These are phyloP conservation scores for Bagarius yarrelli DNA, from an alignment of 2,113 vertebrate species.

Conservation along the genomic window DNA sequence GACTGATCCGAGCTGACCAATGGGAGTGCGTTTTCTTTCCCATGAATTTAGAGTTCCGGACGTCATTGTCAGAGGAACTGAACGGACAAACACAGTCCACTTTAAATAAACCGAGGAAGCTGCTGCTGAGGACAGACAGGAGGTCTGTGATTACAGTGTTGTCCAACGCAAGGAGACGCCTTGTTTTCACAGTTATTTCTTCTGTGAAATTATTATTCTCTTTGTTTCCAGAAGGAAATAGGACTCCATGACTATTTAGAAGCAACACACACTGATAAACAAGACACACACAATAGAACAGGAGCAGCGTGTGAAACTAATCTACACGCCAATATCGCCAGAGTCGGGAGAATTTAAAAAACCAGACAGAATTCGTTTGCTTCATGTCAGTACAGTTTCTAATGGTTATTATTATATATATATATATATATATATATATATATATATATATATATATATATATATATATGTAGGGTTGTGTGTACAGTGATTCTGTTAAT, in stretches of 20 bases:
- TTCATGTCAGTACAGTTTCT: not conserved
- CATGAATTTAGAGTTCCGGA: constrained; percentile 52
- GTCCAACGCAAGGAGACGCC: not conserved
- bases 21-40: constrained; percentile 62
- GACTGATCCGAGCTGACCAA: constrained; percentile 50
- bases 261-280: not conserved
- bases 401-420: too few species aligned
- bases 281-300: not conserved
- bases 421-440: too few species aligned
- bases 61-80: constrained; percentile 53
- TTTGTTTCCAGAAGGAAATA: not conserved
- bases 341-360: too few species aligned
- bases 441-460: too few species aligned
- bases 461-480: too few species aligned
- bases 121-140: not conserved
- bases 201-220: not conserved
- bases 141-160: not conserved
- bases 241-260: not conserved
- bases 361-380: not conserved
- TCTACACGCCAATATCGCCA: not conserved
- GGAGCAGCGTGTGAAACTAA: not conserved
- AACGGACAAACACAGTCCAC: constrained; percentile 12
- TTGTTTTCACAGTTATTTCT: not conserved
- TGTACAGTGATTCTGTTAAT: too few species aligned
- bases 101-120: constrained; percentile 7